These are phyloP conservation scores for Neuroterus valhalla DNA, from an alignment of 1,140 invertebrate species.

Conservation along the genomic window DNA sequence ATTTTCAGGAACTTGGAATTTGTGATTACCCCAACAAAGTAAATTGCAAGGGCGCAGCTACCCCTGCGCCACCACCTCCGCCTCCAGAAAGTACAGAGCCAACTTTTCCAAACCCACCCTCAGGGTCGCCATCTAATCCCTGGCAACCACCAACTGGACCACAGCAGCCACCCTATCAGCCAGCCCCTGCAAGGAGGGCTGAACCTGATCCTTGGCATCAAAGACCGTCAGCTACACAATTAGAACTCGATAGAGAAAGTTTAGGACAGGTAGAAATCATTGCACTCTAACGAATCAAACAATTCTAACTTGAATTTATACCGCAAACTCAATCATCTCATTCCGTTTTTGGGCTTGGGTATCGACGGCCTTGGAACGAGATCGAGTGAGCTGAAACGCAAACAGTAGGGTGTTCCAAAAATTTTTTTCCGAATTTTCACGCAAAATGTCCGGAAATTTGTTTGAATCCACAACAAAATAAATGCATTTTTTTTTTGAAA, in stretches of 20 bases:
- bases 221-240: neutral
- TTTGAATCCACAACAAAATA: too few relatives aligned
- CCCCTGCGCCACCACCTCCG: constrained; percentile 47
- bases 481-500: too few relatives aligned
- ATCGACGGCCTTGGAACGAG: too few relatives aligned
- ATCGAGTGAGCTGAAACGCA: too few relatives aligned
- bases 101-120: neutral
- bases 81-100: constrained; percentile 22
- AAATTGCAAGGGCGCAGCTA: constrained; percentile 69
- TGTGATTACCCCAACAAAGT: constrained; percentile 77
- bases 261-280: neutral
- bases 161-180: constrained; percentile 16
- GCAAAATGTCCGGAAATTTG: too few relatives aligned
- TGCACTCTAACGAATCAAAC: too few relatives aligned
- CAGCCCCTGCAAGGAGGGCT: neutral
- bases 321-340: too few relatives aligned
- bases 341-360: too few relatives aligned
- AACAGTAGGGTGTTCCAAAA: too few relatives aligned
- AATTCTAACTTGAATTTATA: too few relatives aligned
- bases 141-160: constrained; percentile 16
- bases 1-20: constrained; percentile 74
- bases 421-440: too few relatives aligned
- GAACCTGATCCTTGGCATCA: constrained; percentile 20
- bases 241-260: constrained; percentile 11
- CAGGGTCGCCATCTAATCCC: constrained; percentile 1